Evolutionary conservation across 2,797 vertebrate species (phyloP), one percentile per base, ranked within the genome.

Genomic region (Coilia nasus): DNA sequence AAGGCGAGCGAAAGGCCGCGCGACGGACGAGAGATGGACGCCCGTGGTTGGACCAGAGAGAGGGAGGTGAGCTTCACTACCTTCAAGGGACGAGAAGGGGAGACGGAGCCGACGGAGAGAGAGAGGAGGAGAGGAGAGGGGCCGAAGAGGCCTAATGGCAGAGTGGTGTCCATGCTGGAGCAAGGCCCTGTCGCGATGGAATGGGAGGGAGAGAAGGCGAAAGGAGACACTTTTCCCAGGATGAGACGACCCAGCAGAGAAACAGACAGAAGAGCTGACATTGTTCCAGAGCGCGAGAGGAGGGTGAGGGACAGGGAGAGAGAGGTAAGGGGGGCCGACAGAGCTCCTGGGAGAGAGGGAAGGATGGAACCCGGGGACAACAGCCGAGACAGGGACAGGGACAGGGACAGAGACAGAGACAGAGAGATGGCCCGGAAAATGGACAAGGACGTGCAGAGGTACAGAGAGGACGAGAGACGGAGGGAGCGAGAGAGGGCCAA

Each of bases 161-260:
- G 89, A 54, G 80, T 35, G 0, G 12, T 88, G 47, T 92, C 90
- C 0, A 78, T 85, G 64, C 17, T 87, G 3, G 90, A 92, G 82
- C 87, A 25, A 15, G 85, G 81, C 19, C 10, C 41, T n/a, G n/a
- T n/a, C 7, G 75, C 84, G 25, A 89, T 47, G 86, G 90, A 90
- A 4, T 17, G 25, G 57, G 91, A 92, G 35, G 88, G 88, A 14
- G 86, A 81, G 0, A 75, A 75, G 83, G 92, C 82, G 75, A 94
- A 94, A 89, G 92, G 94, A 0, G 94, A 93, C 82, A 95, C 95
- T 4, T 94, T 94, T 91, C 94, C 94, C 15, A 92, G 90, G 86
- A 92, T 91, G 82, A 88, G 82, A 85, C 93, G 88, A 81, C 62
- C 11, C 83, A 91, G 84, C 82, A 78, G 81, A 31, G 92, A 92